These are phyloP conservation scores for Zonotrichia albicollis DNA, from an alignment of 2,797 vertebrate genomes.

Conservation along the genomic window DNA sequence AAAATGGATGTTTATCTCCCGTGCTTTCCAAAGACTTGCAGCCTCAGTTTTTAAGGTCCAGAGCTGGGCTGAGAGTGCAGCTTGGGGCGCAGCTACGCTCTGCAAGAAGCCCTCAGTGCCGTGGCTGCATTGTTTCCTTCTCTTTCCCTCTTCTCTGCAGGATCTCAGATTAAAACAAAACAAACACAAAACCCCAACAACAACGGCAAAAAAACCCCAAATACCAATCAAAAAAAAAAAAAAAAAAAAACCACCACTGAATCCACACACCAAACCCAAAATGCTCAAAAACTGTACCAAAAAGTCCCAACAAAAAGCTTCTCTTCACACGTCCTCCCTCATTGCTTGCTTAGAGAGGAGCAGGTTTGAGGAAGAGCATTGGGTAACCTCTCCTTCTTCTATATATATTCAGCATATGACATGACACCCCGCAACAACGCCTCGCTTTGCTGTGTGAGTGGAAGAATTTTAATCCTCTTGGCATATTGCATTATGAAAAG, in stretches of 20 bases:
- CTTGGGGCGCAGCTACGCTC: fast-evolving
- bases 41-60: neutral
- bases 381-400: neutral
- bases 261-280: neutral
- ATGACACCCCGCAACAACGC: fast-evolving
- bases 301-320: neutral
- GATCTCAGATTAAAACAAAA: neutral
- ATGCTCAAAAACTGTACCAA: neutral
- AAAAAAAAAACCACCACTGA: no score
- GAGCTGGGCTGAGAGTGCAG: neutral
- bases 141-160: neutral
- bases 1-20: neutral
- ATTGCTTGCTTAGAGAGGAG: neutral
- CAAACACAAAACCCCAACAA: neutral
- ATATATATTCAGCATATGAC: neutral
- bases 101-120: neutral
- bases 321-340: neutral
- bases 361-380: neutral
- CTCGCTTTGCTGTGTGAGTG: neutral
- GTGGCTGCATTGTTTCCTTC: fast-evolving
- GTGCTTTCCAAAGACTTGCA: neutral
- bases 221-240: no score
- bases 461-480: neutral
- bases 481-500: neutral
- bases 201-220: neutral